These are phyloP conservation scores for Pyxicephalus adspersus DNA, from an alignment of 2,113 vertebrate species.

Conservation along the genomic window DNA sequence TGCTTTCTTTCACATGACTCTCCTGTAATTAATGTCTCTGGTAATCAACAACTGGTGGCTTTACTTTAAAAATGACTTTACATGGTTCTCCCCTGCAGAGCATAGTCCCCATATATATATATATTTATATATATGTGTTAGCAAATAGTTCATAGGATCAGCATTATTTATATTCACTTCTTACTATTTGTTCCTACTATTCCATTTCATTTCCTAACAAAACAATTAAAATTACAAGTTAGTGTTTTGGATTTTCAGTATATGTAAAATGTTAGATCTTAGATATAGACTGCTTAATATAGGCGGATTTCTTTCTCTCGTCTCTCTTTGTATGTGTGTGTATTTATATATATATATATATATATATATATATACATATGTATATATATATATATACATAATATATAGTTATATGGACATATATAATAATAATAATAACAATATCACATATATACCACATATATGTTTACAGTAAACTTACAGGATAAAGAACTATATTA, in stretches of 20 bases:
- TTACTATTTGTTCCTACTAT: too few relatives aligned
- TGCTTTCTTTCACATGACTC: conserved; percentile 21
- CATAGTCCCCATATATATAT: not conserved
- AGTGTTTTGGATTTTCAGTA: too few relatives aligned
- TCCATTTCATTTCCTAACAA: too few relatives aligned
- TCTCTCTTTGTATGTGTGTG: too few relatives aligned
- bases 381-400: not conserved
- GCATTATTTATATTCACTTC: too few relatives aligned
- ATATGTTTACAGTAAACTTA: too few relatives aligned
- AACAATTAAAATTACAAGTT: too few relatives aligned
- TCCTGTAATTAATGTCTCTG: conserved; percentile 16
- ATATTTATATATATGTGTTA: conserved; percentile 4
- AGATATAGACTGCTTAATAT: too few relatives aligned
- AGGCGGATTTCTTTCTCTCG: too few relatives aligned
- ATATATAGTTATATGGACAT: not conserved
- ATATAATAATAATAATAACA: not conserved
- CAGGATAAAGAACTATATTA: too few relatives aligned
- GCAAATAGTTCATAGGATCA: not conserved
- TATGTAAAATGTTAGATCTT: too few relatives aligned
- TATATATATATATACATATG: not conserved
- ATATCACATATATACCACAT: not conserved
- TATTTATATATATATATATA: too few relatives aligned
- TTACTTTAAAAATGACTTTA: not conserved
- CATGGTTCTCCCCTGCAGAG: not conserved
- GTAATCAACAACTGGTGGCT: conserved; percentile 32